These are phyloP conservation scores for Ceratina australensis DNA, from an alignment of 1,140 invertebrate species.

Conservation along the genomic window DNA sequence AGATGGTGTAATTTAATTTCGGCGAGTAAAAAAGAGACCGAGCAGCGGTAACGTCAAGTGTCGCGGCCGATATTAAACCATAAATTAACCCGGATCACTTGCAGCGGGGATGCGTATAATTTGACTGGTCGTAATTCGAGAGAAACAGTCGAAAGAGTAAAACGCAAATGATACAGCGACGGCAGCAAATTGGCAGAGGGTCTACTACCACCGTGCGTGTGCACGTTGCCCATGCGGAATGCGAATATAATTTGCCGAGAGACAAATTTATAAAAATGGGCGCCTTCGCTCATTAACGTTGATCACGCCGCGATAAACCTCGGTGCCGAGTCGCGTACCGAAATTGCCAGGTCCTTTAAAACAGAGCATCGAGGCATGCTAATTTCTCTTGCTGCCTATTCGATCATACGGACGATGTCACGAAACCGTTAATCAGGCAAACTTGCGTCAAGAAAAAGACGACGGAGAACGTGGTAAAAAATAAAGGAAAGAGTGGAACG, in stretches of 20 bases:
- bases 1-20: too few species aligned
- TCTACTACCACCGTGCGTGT: not conserved
- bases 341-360: not conserved
- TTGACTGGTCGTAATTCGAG: not conserved
- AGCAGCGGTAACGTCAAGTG: too few species aligned
- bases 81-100: not conserved
- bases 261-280: not conserved
- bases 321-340: not conserved
- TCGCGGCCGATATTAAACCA: too few species aligned
- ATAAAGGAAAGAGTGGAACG: not conserved
- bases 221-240: not conserved
- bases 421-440: conserved; percentile 34
- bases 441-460: conserved; percentile 5
- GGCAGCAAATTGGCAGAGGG: not conserved
- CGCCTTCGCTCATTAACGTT: conserved; percentile 2
- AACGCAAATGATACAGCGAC: not conserved
- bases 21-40: too few species aligned
- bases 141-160: too few species aligned
- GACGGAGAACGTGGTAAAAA: not conserved
- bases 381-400: conserved; percentile 22
- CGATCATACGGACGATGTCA: conserved; percentile 37
- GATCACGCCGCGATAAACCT: not conserved
- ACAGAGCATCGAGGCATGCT: not conserved
- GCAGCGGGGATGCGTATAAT: not conserved
- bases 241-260: conserved; percentile 3